Base-by-base conservation (phyloP, 2,797 vertebrate genomes). In the Enteromius trimaculatus region DNA sequence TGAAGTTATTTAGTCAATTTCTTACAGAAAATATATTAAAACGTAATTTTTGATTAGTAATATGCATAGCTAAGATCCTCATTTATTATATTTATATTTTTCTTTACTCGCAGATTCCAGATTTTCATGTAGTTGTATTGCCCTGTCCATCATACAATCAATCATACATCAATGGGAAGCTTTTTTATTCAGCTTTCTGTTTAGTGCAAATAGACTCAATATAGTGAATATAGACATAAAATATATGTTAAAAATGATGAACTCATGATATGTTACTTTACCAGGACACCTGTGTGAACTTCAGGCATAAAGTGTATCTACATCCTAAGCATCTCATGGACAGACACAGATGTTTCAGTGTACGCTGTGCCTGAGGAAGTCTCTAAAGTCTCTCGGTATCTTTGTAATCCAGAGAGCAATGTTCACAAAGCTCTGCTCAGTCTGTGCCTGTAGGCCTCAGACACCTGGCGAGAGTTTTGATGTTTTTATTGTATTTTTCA, bases 401-500 rank as follows among this genome's bases (percentile, higher is more conserved):
- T 82, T 49, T 76, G 68, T 88, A 85, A 88, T 85, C 83, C 80
- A 83, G 68, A 83, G 78, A 83, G 76, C 69, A 81, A 31, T 85
- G 83, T 85, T 85, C 75, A 77, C 47, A 80, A 84, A 86, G 60
- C 82, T 78, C 79, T 58, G 83, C 62, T 44, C 83, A 80, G 89
- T 83, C 84, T 85, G 71, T 84, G 76, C 84, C 89, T 58, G 49
- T 17, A 37, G 85, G 85, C 80, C 72, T 76, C 65, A 87, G 80
- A 79, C 42, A 42, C 78, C 77, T 75, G 69, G 53, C 51, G 21
- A 60, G 71, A 49, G 69, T 82, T 88, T 66, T 84, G 17, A 65
- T 53, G 53, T 80, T 80, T 81, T 81, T 83, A 17, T 75, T 82
- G 44, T 82, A 58, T 86, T 82, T 78, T 70, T 81, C 77, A 62